A percentile compares a stretch with the other conserved stretches of the same genome.
Conservation (phyloP, 1,140 invertebrate species). For the Ceratitis capitata region DNA sequence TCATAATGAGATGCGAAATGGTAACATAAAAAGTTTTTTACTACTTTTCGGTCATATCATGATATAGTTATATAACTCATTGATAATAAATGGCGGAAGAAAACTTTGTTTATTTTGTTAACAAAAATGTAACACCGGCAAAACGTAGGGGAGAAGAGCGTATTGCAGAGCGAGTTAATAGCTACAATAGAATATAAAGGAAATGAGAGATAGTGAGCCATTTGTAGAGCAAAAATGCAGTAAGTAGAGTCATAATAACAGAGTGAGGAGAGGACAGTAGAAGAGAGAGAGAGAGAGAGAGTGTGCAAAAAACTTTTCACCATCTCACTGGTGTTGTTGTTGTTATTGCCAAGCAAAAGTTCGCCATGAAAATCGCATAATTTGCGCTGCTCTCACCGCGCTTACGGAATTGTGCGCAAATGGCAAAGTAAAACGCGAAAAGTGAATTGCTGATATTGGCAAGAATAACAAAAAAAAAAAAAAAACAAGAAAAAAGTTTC, state of each 20-base stretch:
- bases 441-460: background rate
- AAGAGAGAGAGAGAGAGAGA: too few relatives aligned
- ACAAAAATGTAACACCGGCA: background rate
- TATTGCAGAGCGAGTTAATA: background rate
- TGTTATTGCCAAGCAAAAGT: background rate
- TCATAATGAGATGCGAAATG: slow-evolving; percentile 27
- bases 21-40: slow-evolving; percentile 29
- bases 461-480: background rate
- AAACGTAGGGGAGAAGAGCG: too few relatives aligned
- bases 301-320: background rate
- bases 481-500: background rate
- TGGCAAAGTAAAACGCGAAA: background rate
- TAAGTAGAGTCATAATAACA: background rate
- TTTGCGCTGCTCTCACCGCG: background rate
- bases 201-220: background rate
- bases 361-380: background rate
- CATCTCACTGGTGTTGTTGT: background rate
- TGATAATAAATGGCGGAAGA: slow-evolving; percentile 18
- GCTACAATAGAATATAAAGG: background rate
- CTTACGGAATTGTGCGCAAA: background rate
- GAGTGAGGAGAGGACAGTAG: background rate
- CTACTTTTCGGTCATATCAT: slow-evolving; percentile 14
- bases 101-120: slow-evolving; percentile 4
- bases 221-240: background rate
- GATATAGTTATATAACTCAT: slow-evolving; percentile 26